Conservation (phyloP, 2,797 vertebrate genomes). For the Merluccius polli region DNA sequence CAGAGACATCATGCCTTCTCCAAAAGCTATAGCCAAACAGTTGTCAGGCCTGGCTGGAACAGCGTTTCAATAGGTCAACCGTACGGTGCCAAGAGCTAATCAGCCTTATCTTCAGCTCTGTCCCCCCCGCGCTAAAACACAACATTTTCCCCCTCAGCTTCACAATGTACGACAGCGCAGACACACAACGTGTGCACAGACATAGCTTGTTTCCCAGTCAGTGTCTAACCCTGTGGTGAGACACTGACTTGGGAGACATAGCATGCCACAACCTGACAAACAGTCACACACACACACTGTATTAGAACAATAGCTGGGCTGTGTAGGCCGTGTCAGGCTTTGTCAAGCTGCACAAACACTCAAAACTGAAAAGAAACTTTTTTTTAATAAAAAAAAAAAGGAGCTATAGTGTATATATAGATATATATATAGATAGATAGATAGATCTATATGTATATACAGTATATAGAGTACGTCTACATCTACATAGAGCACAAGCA, state of each 20-base stretch:
- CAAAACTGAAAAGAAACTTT: not conserved
- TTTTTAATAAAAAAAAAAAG: not conserved
- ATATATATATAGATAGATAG: too few species aligned
- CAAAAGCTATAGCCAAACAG: not conserved
- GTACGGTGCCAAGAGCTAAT: conserved; percentile 5
- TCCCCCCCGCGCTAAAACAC: not conserved
- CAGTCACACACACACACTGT: conserved; percentile 18
- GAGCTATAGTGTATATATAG: too few species aligned
- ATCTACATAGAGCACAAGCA: not conserved
- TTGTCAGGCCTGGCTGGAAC: not conserved
- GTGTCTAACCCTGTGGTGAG: conserved; percentile 27
- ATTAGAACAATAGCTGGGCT: conserved; percentile 1
- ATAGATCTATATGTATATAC: too few species aligned
- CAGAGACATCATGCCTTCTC: not conserved
- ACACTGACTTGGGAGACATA: conserved; percentile 23
- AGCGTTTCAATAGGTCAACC: not conserved
- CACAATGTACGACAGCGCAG: conserved; percentile 4
- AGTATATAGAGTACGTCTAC: too few species aligned
- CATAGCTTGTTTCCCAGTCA: conserved; percentile 26
- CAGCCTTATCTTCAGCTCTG: not conserved
- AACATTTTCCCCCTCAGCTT: conserved; percentile 1
- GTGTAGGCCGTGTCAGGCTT: not conserved
- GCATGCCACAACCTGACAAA: conserved; percentile 49
- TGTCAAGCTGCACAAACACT: not conserved
- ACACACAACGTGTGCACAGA: conserved; percentile 3